Evolutionary conservation across 2,888 invertebrate genomes (phyloP), one percentile per base, ranked within the genome.

Genomic region (Lycophotia porphyrea): DNA sequence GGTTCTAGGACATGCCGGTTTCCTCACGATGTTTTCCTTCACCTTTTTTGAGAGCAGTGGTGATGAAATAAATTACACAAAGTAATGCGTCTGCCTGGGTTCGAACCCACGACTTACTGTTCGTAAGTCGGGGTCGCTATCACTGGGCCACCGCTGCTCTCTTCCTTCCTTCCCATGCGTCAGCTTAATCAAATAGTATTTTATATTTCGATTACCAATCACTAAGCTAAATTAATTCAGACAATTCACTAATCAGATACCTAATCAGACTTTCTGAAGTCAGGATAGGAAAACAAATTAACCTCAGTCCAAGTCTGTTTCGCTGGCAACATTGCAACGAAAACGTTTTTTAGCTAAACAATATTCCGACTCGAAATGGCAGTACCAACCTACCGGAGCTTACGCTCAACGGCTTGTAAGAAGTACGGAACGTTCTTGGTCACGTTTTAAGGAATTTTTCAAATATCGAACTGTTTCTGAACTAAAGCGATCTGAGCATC

Each of bases 391-490:
- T 49, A 34, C 31, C 13, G 21, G 11, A 18, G 52, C 27, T 61
- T 11, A 15, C 49, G 15, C 9, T 44, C 13, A 44, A 42, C 27
- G 49, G 1, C 24, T 64, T 27, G 34, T n/a, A 60, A 67, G 75
- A 42, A 69, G 15, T 34, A 27, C 64, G 15, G 1, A 36, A 5
- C 42, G 42, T 44, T 42, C 47, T 39, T 7, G 34, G 44, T 80
- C 71, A 80, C 75, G 84, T 73, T 76, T 80, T 80, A n/a, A 73
- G 47, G 36, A 70, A 64, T 84, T 80, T 80, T 84, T 71, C 81
- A 76, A 76, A 71, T 68, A 80, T 76, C 44, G 64, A 68, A 71
- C 34, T 73, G 75, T 76, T 82, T 21, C 31, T 47, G 36, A 80
- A 84, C 74, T 74, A 39, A 74, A 76, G 60, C 71, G 73, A 76